Evolutionary conservation across 2,888 invertebrate genomes (phyloP), one percentile per base, ranked within the genome.

Genomic region (Drosophila emarginata): DNA sequence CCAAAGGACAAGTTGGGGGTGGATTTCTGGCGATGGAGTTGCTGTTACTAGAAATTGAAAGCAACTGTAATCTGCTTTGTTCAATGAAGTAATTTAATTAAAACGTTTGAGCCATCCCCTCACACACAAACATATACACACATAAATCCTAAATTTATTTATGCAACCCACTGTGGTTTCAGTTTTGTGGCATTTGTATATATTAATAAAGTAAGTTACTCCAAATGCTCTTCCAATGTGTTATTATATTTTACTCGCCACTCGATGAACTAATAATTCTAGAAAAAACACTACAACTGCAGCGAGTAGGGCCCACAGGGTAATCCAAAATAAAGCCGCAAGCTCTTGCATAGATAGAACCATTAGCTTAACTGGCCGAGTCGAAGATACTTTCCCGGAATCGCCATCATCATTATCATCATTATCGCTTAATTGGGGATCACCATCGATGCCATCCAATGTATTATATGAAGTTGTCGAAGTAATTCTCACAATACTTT

Each of bases 11-110:
- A 59, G 26, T 60, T 32, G 54, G 69, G 70, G 39, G 69, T 61
- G 61, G 61, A 53, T 28, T 21, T 28, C 18, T 50, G 52, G 26
- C 12, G n/a, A 7, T n/a, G 51, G 53, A n/a, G 56, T 36, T 15
- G 52, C 36, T 18, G 39, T 12, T 15, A n/a, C 5, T n/a, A 51
- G n/a, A 0, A 45, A 45, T 39, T 18, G 45, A 9, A 26, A 53
- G 14, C 18, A 28, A 56, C 72, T 26, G 65, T 59, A 28, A 72
- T 59, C 62, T 63, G 70, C 64, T 71, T 67, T 37, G 57, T n/a
- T 28, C 79, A 79, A 78, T 84, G 73, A 76, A 81, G 76, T 81
- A 76, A 81, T 82, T 79, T 82, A 82, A 82, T 82, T 82, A 85
- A 84, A 84, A 77, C 67, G 74, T 63, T 67, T 66, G 57, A 54